These are phyloP conservation scores for Luidia sarsii DNA, from an alignment of 53 echinoderm and acorn worm species.

Conservation along the genomic window DNA sequence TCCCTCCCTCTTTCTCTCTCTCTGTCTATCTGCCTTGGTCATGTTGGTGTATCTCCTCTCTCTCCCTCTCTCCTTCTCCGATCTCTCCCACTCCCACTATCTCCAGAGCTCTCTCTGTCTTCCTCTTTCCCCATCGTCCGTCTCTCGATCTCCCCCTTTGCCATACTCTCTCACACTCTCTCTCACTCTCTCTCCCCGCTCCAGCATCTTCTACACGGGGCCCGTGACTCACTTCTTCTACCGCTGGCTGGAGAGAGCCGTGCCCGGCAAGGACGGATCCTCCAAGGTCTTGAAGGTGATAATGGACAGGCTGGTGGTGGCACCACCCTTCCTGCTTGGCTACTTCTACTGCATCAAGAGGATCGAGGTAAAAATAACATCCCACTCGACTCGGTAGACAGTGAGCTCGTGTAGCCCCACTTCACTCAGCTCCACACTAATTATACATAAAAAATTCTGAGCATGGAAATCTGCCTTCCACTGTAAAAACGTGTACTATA, in stretches of 20 bases:
- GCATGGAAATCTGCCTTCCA: no score
- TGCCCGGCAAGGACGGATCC: conserved; percentile 63
- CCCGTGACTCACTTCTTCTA: conserved; percentile 89
- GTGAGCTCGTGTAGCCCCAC: no score
- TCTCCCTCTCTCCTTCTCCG: no score
- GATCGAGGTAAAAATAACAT: conserved; percentile 77
- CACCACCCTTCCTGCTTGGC: conserved; percentile 84
- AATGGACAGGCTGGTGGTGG: conserved; percentile 76
- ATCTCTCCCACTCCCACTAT: not conserved
- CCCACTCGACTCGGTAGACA: no score
- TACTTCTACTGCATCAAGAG: conserved; percentile 78
- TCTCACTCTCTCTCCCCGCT: not conserved
- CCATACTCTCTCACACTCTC: not conserved
- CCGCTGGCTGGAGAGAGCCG: conserved; percentile 68
- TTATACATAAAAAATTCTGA: no score
- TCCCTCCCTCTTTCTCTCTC: no score
- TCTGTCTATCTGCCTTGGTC: no score
- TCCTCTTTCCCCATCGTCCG: not conserved
- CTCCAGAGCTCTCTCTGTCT: not conserved
- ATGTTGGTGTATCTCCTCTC: no score
- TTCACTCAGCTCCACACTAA: no score
- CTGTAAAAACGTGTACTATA: no score
- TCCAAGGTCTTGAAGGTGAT: conserved; percentile 78
- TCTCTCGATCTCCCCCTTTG: not conserved
- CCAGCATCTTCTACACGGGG: conserved; percentile 76